A percentile compares a stretch with the other conserved stretches of the same genome.
These are phyloP conservation scores for Gadopsis bispinosus DNA, from an alignment of 2,797 vertebrate species.

Conservation along the genomic window DNA sequence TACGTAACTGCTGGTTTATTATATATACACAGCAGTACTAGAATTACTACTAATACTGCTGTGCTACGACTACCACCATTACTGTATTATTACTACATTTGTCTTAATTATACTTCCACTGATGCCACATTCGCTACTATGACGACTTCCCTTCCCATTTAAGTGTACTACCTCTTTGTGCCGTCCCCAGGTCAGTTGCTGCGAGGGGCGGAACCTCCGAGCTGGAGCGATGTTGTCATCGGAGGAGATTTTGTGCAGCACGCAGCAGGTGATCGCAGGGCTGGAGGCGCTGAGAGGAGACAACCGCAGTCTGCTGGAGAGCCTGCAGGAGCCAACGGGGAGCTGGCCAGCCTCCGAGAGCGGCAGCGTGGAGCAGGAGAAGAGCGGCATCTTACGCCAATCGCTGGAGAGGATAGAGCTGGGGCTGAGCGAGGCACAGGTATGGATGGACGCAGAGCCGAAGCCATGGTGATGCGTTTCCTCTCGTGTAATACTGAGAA, in stretches of 20 bases:
- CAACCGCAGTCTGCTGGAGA: slow-evolving; percentile 82
- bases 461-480: too few species aligned
- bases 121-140: neutral
- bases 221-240: slow-evolving; percentile 80
- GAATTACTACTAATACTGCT: neutral
- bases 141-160: neutral
- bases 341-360: slow-evolving; percentile 43
- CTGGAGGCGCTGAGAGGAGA: slow-evolving; percentile 85
- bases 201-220: slow-evolving; percentile 14
- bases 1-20: too few species aligned
- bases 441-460: slow-evolving; percentile 15
- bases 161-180: neutral
- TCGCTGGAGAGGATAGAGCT: slow-evolving; percentile 87
- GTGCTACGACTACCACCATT: neutral
- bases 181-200: slow-evolving; percentile 36
- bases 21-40: too few species aligned
- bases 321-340: slow-evolving; percentile 76
- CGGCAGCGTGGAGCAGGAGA: slow-evolving; percentile 83
- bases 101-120: neutral
- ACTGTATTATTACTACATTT: neutral
- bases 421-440: slow-evolving; percentile 87
- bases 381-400: slow-evolving; percentile 80
- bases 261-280: slow-evolving; percentile 86
- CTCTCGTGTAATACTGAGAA: too few species aligned
- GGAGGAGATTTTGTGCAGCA: slow-evolving; percentile 85